These are phyloP conservation scores for Apotomis turbidana DNA, from an alignment of 2,888 invertebrate genomes.

Conservation along the genomic window DNA sequence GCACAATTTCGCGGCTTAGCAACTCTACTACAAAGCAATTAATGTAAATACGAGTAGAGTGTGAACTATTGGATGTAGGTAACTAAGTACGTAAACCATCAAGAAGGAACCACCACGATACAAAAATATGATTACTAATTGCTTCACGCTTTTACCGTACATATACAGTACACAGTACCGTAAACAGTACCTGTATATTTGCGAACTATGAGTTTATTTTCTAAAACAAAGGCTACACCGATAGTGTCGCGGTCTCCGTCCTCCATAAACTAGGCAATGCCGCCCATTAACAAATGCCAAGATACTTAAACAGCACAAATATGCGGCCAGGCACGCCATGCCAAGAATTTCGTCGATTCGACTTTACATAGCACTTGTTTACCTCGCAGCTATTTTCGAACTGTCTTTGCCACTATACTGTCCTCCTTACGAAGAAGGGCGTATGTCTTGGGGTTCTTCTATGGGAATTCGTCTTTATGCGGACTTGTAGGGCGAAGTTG, in stretches of 20 bases:
- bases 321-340: conserved; percentile 66
- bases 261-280: conserved; percentile 54
- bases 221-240: conserved; percentile 41
- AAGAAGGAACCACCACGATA: no score
- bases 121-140: no score
- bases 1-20: no score
- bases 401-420: conserved; percentile 41
- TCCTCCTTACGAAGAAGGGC: conserved; percentile 11
- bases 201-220: conserved; percentile 21
- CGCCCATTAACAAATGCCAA: conserved; percentile 61
- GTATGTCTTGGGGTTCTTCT: conserved; percentile 11
- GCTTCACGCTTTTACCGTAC: no score
- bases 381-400: conserved; percentile 73
- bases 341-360: conserved; percentile 76
- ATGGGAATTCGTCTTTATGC: conserved; percentile 48
- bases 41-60: no score
- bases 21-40: no score
- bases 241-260: conserved; percentile 47
- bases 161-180: no score
- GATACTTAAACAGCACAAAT: conserved; percentile 59
- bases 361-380: conserved; percentile 73
- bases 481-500: conserved; percentile 45
- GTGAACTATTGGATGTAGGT: no score
- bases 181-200: no score
- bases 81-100: no score